phyloP scores from a whole-genome alignment of 2,113 vertebrate genomes.

The Prionailurus viverrinus region DNA sequence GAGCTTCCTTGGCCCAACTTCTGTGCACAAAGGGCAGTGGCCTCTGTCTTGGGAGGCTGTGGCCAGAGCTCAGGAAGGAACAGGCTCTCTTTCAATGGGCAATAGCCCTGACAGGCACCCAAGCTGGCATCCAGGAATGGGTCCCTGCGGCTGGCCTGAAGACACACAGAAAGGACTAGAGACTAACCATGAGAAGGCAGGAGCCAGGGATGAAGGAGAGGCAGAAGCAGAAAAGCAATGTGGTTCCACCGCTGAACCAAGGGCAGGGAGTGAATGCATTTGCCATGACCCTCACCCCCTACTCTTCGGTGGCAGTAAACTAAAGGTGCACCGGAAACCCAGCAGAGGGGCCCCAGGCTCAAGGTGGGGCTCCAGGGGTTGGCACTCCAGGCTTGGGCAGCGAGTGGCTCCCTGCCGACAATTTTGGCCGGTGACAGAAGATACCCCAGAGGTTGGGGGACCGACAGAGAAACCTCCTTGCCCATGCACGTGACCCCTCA shows the following conservation, averaged over 20 bases:
- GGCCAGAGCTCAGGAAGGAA: fast-evolving
- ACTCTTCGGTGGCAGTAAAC: neutral
- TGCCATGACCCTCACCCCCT: neutral
- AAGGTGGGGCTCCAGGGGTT: neutral
- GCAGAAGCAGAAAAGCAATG: fast-evolving
- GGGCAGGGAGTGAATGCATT: fast-evolving
- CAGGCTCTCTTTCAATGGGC: neutral
- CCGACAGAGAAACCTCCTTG: neutral
- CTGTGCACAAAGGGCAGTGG: neutral
- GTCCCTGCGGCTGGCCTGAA: neutral
- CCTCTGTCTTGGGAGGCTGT: neutral
- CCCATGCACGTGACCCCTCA: fast-evolving
- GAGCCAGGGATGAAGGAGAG: fast-evolving
- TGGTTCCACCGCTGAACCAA: fast-evolving
- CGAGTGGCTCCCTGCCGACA: neutral
- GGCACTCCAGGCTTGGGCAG: neutral
- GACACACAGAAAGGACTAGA: fast-evolving
- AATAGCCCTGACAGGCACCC: fast-evolving
- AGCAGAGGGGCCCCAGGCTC: fast-evolving
- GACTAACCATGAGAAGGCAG: fast-evolving
- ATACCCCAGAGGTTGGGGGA: neutral
- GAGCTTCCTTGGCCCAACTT: too few species aligned
- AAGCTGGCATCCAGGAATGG: neutral
- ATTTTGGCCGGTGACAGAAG: neutral
- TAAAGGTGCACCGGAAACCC: neutral